Evolutionary conservation across 2,797 vertebrate genomes (phyloP).

Genomic region (Mareca penelope): DNA sequence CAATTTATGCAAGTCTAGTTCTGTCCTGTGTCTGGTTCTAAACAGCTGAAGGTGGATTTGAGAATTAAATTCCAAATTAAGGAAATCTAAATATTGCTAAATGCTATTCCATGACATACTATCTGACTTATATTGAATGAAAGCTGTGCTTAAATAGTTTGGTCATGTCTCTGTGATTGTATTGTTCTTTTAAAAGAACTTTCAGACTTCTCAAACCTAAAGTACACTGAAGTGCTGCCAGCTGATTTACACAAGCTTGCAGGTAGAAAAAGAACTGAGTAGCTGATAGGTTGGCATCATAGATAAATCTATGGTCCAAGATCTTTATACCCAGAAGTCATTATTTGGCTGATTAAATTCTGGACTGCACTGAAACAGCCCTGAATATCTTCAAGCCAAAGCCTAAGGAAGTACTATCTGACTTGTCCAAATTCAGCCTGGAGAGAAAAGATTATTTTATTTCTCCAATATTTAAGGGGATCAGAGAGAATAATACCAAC

Average conservation of each 20-base stretch:
- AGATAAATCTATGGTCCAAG: not conserved
- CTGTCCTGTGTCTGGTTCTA: not conserved
- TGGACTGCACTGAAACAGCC: not conserved
- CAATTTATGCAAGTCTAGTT: not conserved
- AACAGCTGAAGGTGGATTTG: not conserved
- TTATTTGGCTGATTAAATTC: not conserved
- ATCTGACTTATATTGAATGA: not conserved
- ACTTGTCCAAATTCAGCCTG: not conserved
- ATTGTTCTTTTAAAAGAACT: not conserved
- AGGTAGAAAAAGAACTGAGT: not conserved
- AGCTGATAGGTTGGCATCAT: not conserved
- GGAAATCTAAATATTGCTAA: not conserved
- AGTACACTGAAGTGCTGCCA: not conserved
- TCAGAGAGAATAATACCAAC: not conserved
- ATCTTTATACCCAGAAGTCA: constrained; percentile 1
- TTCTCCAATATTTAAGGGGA: not conserved
- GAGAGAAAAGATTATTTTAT: not conserved
- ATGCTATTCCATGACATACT: not conserved
- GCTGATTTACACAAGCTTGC: not conserved
- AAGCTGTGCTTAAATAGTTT: not conserved
- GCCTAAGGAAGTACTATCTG: not conserved
- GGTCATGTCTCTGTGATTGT: not conserved
- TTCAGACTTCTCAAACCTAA: not conserved
- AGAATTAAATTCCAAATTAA: not conserved
- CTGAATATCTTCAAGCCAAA: not conserved